Evolutionary conservation across 2,113 vertebrate species (phyloP).

Genomic region (Varanus salvator): DNA sequence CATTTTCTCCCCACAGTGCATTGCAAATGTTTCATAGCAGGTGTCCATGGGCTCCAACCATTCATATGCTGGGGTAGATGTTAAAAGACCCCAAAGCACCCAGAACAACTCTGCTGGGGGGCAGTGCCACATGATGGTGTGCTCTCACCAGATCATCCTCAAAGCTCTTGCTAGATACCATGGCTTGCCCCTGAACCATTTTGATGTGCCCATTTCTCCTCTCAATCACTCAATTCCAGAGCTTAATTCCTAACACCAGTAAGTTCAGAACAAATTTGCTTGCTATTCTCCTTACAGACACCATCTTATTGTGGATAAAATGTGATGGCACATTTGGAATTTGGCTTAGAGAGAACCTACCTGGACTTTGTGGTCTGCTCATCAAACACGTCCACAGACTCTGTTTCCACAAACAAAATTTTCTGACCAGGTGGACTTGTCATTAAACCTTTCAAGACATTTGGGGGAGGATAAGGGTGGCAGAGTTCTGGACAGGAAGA

Average conservation of each 20-base stretch:
- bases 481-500: background rate
- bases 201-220: background rate
- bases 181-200: background rate
- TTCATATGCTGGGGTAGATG: background rate
- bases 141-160: background rate
- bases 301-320: background rate
- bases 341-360: background rate
- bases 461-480: background rate
- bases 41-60: background rate
- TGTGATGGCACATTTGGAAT: background rate
- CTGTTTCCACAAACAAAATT: background rate
- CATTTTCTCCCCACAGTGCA: background rate
- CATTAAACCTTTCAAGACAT: background rate
- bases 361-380: background rate
- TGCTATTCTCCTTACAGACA: background rate
- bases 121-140: background rate
- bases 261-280: no score
- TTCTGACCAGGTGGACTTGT: background rate
- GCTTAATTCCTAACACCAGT: background rate
- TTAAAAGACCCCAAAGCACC: background rate
- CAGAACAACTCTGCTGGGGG: background rate
- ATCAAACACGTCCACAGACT: background rate
- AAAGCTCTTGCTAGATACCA: background rate
- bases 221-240: background rate
- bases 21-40: background rate